A percentile compares a stretch with the other conserved stretches of the same genome.
Conservation (phyloP, 2,888 invertebrate genomes). For the Megamerina dolium region DNA sequence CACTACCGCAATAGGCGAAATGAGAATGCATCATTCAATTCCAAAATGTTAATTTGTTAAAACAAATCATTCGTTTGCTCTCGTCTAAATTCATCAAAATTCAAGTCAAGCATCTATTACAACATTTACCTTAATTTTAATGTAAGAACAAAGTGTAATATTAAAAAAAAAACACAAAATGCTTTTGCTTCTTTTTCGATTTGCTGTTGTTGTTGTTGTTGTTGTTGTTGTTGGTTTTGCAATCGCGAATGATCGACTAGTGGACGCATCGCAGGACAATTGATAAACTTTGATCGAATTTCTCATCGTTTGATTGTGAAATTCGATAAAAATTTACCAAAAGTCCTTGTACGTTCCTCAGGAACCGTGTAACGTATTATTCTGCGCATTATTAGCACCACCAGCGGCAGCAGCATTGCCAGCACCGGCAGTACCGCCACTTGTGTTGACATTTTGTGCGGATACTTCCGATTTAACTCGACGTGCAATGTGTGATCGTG, state of each 20-base stretch:
- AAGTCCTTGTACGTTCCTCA: slow-evolving; percentile 53
- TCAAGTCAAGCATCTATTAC: too few species aligned
- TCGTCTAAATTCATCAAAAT: too few species aligned
- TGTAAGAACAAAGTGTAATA: too few species aligned
- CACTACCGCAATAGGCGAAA: too few species aligned
- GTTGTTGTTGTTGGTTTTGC: too few species aligned
- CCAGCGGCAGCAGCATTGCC: slow-evolving; percentile 12
- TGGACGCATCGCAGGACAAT: slow-evolving; percentile 48
- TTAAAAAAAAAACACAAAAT: slow-evolving; percentile 13
- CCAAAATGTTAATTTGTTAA: too few species aligned
- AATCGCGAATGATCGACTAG: too few species aligned
- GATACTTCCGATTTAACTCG: slow-evolving; percentile 80
- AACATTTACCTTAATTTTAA: too few species aligned
- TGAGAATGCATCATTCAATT: too few species aligned
- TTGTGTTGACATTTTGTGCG: slow-evolving; percentile 55
- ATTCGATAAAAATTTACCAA: slow-evolving; percentile 48
- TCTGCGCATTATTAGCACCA: slow-evolving; percentile 44
- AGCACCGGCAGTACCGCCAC: slow-evolving; percentile 14
- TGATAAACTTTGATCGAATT: slow-evolving; percentile 31
- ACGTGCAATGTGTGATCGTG: slow-evolving; percentile 76
- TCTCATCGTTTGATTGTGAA: slow-evolving; percentile 26
- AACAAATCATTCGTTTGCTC: too few species aligned
- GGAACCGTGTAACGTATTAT: slow-evolving; percentile 46
- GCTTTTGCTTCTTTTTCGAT: too few species aligned
- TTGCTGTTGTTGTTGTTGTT: too few species aligned